These are phyloP conservation scores for Notechis scutatus DNA, from an alignment of 2,113 vertebrate genomes.

Conservation along the genomic window DNA sequence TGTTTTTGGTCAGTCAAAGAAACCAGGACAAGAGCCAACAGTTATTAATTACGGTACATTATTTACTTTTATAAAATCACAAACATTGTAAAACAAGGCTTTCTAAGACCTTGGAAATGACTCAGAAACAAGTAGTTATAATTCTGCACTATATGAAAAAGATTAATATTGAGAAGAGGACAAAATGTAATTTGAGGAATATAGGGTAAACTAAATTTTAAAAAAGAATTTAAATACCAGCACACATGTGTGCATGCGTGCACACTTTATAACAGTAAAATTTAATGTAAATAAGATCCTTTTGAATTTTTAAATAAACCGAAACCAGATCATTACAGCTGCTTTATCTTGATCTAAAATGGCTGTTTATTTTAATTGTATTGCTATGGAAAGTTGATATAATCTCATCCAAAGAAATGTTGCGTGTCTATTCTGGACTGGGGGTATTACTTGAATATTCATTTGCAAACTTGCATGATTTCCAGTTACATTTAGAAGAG, in stretches of 20 bases:
- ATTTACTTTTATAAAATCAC: slow-evolving; percentile 66
- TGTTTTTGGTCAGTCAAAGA: slow-evolving; percentile 56
- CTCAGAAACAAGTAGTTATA: slow-evolving; percentile 58
- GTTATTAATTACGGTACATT: slow-evolving; percentile 65
- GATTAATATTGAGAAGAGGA: slow-evolving; percentile 46
- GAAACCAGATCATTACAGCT: slow-evolving; percentile 32
- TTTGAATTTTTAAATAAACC: slow-evolving; percentile 4
- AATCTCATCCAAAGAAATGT: background rate
- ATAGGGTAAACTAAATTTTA: slow-evolving; percentile 29
- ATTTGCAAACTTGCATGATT: background rate
- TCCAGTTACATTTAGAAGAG: background rate
- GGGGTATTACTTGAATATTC: background rate
- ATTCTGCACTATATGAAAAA: slow-evolving; percentile 61
- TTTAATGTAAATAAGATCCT: background rate
- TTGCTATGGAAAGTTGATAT: background rate
- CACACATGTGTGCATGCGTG: fast-evolving
- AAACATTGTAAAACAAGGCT: slow-evolving; percentile 65
- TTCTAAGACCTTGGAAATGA: slow-evolving; percentile 63
- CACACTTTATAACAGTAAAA: background rate
- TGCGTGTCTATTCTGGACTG: background rate
- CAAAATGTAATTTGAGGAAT: slow-evolving; percentile 11
- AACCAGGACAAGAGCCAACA: slow-evolving; percentile 53
- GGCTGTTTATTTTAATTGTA: background rate
- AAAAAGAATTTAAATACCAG: background rate
- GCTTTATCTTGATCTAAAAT: slow-evolving; percentile 38